phyloP scores from a whole-genome alignment of 1,140 invertebrate species.

The Drosophila littoralis region DNA sequence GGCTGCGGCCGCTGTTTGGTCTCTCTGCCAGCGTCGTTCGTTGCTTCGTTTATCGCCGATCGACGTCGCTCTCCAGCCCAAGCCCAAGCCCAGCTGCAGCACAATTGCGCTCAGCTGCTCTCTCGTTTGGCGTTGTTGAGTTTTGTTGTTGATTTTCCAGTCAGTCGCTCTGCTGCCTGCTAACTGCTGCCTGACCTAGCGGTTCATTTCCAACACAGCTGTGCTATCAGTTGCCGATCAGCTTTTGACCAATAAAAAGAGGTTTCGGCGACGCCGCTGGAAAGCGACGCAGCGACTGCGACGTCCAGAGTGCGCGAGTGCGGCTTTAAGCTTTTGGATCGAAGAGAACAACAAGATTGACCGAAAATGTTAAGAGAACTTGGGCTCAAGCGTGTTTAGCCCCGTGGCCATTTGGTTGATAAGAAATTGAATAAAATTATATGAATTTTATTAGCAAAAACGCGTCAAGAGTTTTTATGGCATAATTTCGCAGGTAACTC shows the following conservation, averaged over 20 bases:
- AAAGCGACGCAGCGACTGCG: slow-evolving; percentile 40
- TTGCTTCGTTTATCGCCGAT: slow-evolving; percentile 70
- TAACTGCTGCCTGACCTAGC: slow-evolving; percentile 56
- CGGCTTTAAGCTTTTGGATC: background rate
- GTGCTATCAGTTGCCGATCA: slow-evolving; percentile 79
- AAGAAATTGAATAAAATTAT: slow-evolving; percentile 82
- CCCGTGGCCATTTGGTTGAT: slow-evolving; percentile 63
- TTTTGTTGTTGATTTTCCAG: slow-evolving; percentile 64
- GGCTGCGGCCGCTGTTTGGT: slow-evolving; percentile 29
- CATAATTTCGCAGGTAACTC: slow-evolving; percentile 53
- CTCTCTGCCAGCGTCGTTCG: slow-evolving; percentile 78
- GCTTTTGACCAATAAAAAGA: slow-evolving; percentile 83
- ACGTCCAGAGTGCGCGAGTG: background rate
- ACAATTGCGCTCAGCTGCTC: slow-evolving; percentile 5
- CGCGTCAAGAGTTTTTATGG: slow-evolving; percentile 57
- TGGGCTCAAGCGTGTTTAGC: slow-evolving; percentile 48
- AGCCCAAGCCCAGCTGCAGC: slow-evolving; percentile 13
- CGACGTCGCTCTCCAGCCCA: slow-evolving; percentile 29
- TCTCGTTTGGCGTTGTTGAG: slow-evolving; percentile 46
- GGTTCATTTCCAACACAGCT: slow-evolving; percentile 77
- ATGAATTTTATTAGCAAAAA: slow-evolving; percentile 67
- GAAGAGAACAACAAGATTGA: slow-evolving; percentile 41
- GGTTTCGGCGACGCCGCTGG: slow-evolving; percentile 62
- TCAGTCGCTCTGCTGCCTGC: slow-evolving; percentile 29
- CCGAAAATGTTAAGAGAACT: slow-evolving; percentile 53